A percentile compares a stretch with the other conserved stretches of the same genome.
Evolutionary conservation across 2,888 invertebrate species (phyloP).

Genomic region (Chymomyza fuscimana): DNA sequence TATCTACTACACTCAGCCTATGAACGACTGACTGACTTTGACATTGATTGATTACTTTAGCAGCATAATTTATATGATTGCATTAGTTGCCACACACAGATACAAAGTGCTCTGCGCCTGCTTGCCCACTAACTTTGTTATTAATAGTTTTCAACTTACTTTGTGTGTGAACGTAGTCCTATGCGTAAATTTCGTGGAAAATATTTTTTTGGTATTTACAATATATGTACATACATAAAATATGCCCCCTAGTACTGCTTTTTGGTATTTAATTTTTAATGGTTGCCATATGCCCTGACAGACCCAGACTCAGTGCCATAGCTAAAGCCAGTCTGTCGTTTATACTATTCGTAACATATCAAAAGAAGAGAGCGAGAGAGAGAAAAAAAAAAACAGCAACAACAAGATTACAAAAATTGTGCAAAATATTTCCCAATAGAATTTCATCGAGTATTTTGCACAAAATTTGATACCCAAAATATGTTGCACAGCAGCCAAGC

Average conservation of each 20-base stretch:
- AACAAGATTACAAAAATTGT: slow-evolving; percentile 1
- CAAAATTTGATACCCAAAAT: slow-evolving; percentile 65
- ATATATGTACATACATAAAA: slow-evolving; percentile 41
- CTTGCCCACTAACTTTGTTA: slow-evolving; percentile 44
- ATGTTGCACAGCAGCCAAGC: slow-evolving; percentile 43
- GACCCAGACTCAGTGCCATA: slow-evolving; percentile 15
- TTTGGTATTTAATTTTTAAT: slow-evolving; percentile 61
- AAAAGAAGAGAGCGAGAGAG: no score
- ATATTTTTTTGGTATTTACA: slow-evolving; percentile 34
- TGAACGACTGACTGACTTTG: slow-evolving; percentile 55
- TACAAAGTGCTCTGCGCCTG: not conserved
- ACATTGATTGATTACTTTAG: slow-evolving; percentile 69
- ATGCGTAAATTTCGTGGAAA: slow-evolving; percentile 47
- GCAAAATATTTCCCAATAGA: slow-evolving; percentile 62
- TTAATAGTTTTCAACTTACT: slow-evolving; percentile 55
- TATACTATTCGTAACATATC: no score
- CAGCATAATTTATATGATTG: slow-evolving; percentile 73
- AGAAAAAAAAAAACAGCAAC: slow-evolving; percentile 14
- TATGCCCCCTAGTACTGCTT: slow-evolving; percentile 29
- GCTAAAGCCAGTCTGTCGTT: slow-evolving; percentile 9
- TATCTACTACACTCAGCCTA: slow-evolving; percentile 35
- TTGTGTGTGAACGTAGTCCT: slow-evolving; percentile 41
- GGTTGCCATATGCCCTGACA: slow-evolving; percentile 35
- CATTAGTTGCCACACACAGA: slow-evolving; percentile 47
- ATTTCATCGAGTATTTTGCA: slow-evolving; percentile 61